phyloP scores from a whole-genome alignment of 2,888 invertebrate genomes.

The Hyposoter didymator region DNA sequence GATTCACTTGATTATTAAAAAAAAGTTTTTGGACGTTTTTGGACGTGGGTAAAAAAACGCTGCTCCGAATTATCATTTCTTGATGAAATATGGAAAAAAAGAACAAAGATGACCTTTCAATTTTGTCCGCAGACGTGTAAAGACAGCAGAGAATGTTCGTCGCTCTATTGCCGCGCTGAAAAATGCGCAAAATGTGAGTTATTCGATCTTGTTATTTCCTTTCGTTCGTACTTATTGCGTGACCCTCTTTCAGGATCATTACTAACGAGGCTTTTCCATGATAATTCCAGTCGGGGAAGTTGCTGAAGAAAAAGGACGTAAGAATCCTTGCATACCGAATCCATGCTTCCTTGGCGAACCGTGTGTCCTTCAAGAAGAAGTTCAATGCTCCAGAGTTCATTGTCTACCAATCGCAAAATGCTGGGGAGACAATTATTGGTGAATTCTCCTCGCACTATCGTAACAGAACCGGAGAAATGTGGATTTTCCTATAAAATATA shows the following conservation, averaged over 20 bases:
- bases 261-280: not conserved
- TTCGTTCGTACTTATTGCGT: not conserved
- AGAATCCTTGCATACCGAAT: slow-evolving; percentile 43
- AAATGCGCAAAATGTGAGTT: slow-evolving; percentile 62
- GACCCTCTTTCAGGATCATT: not conserved
- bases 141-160: slow-evolving; percentile 48
- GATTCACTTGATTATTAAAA: not conserved
- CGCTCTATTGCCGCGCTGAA: slow-evolving; percentile 58
- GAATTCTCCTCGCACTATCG: not conserved
- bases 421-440: not conserved
- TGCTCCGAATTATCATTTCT: not conserved
- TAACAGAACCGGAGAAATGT: not conserved
- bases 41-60: not conserved
- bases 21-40: not conserved
- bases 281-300: slow-evolving; percentile 52
- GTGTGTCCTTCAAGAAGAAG: slow-evolving; percentile 45
- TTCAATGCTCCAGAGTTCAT: slow-evolving; percentile 48
- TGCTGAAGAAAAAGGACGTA: slow-evolving; percentile 35
- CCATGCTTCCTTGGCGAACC: slow-evolving; percentile 21
- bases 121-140: slow-evolving; percentile 42
- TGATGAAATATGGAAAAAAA: not conserved
- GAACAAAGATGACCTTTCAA: not conserved
- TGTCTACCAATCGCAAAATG: slow-evolving; percentile 50
- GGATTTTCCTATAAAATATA: not conserved
- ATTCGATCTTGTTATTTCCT: not conserved